A percentile compares a stretch with the other conserved stretches of the same genome.
These are phyloP conservation scores for Pangasius djambal DNA, from an alignment of 2,797 vertebrate species.

Conservation along the genomic window DNA sequence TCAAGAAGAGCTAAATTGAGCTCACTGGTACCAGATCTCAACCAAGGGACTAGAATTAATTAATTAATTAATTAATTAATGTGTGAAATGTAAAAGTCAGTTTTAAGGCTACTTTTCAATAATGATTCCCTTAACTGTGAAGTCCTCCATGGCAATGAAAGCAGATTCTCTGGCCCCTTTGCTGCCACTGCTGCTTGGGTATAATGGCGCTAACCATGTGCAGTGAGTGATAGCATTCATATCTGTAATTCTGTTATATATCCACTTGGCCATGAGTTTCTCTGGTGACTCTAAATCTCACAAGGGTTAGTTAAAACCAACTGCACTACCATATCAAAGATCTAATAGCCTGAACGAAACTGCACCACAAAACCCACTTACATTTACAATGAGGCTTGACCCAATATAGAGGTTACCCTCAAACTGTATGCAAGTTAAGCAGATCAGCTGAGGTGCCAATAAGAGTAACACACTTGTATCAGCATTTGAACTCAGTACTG, in stretches of 20 bases:
- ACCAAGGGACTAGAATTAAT: not conserved
- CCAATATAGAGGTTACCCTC: not conserved
- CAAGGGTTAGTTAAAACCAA: slow-evolving; percentile 26
- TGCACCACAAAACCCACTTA: slow-evolving; percentile 19
- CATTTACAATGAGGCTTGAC: slow-evolving; percentile 9
- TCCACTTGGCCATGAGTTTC: slow-evolving; percentile 4
- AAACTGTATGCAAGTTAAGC: not conserved
- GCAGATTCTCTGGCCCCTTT: slow-evolving; percentile 21
- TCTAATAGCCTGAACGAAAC: slow-evolving; percentile 23
- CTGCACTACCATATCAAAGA: slow-evolving; percentile 16
- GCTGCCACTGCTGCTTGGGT: not conserved
- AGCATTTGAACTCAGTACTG: not conserved
- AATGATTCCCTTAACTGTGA: not conserved
- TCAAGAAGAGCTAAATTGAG: not conserved
- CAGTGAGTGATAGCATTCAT: slow-evolving; percentile 50
- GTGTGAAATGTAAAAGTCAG: not conserved
- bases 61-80: not conserved
- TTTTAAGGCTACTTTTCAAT: not conserved
- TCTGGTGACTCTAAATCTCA: slow-evolving; percentile 4
- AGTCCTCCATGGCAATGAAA: slow-evolving; percentile 16
- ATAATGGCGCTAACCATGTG: slow-evolving; percentile 21
- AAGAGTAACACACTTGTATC: not conserved
- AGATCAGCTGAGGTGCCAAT: not conserved
- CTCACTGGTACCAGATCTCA: not conserved
- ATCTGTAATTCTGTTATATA: slow-evolving; percentile 52